Percentiles rank a stretch among this genome's conserved stretches.
These are phyloP conservation scores for Epizoanthus stellaris DNA, from an alignment of 92 coral and sea anemone genomes.

Conservation along the genomic window DNA sequence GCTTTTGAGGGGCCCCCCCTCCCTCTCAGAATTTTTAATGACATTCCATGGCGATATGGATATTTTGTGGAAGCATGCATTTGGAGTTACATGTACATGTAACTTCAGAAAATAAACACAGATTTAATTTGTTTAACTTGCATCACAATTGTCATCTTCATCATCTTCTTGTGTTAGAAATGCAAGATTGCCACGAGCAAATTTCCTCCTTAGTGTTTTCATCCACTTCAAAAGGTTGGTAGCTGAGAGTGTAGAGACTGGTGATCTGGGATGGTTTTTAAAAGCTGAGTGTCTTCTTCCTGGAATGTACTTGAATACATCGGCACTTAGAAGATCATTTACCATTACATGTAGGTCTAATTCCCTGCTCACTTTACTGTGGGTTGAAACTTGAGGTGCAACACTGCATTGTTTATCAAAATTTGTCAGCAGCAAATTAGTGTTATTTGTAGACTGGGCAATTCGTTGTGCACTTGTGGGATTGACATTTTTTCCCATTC, in stretches of 20 bases:
- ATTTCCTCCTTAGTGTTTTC: conserved; percentile 50
- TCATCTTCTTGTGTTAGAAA: conserved; percentile 26
- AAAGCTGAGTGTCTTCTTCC: conserved; percentile 61
- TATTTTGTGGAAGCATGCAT: no score
- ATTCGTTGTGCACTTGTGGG: conserved; percentile 49
- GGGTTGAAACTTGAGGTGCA: conserved; percentile 33
- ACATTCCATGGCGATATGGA: no score
- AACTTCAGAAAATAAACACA: not conserved
- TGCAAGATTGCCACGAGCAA: conserved; percentile 45
- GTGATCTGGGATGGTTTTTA: conserved; percentile 54
- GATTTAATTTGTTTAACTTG: not conserved
- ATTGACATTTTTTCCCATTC: conserved; percentile 45
- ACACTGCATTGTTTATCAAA: conserved; percentile 44
- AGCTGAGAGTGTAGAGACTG: conserved; percentile 44
- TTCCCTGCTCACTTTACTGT: conserved; percentile 46
- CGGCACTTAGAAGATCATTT: conserved; percentile 45
- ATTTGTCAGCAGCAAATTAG: conserved; percentile 25
- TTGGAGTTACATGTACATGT: no score
- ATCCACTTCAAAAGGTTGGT: conserved; percentile 54
- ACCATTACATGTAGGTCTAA: conserved; percentile 46
- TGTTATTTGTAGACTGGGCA: conserved; percentile 47
- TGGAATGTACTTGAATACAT: conserved; percentile 39
- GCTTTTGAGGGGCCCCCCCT: no score
- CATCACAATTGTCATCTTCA: not conserved
- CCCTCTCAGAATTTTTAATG: no score